Conservation (phyloP, 2,797 vertebrate genomes). For the Mormyrops attenuatus region DNA sequence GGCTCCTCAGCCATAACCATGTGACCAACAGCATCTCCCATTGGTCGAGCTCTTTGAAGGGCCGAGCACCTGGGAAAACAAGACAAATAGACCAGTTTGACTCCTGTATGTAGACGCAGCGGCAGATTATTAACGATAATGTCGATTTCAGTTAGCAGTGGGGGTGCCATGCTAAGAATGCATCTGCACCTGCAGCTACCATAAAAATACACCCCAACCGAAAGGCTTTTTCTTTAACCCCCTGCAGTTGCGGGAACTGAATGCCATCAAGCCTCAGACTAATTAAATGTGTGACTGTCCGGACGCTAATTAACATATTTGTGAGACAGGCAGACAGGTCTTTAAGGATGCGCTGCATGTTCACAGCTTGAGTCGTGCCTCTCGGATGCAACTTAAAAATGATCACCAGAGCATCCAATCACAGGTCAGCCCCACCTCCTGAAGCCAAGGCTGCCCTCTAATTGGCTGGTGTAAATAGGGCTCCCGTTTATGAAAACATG, state of each 20-base stretch:
- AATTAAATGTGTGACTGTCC: slow-evolving; percentile 45
- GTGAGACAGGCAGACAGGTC: slow-evolving; percentile 28
- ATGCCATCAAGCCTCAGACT: slow-evolving; percentile 55
- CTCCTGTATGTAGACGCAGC: neutral
- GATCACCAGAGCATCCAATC: slow-evolving; percentile 11
- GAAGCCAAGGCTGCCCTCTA: slow-evolving; percentile 1
- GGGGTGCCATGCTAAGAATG: neutral
- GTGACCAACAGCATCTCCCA: neutral
- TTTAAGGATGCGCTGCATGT: neutral
- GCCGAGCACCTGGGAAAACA: neutral
- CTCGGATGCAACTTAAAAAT: slow-evolving; percentile 6
- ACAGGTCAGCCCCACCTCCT: neutral
- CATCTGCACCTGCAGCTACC: neutral
- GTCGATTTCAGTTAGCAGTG: neutral
- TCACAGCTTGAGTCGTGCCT: slow-evolving; percentile 18
- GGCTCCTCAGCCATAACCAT: neutral
- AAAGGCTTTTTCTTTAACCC: slow-evolving; percentile 21
- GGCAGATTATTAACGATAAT: neutral
- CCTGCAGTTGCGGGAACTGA: slow-evolving; percentile 32
- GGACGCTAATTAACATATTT: slow-evolving; percentile 25
- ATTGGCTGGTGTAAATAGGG: slow-evolving; percentile 35
- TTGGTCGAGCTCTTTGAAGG: neutral
- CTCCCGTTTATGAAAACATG: slow-evolving; percentile 18
- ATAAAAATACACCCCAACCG: neutral
- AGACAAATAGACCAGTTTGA: neutral